A percentile compares a stretch with the other conserved stretches of the same genome.
Conservation (phyloP, 2,888 invertebrate species). For the Caenorhabditis sp. region DNA sequence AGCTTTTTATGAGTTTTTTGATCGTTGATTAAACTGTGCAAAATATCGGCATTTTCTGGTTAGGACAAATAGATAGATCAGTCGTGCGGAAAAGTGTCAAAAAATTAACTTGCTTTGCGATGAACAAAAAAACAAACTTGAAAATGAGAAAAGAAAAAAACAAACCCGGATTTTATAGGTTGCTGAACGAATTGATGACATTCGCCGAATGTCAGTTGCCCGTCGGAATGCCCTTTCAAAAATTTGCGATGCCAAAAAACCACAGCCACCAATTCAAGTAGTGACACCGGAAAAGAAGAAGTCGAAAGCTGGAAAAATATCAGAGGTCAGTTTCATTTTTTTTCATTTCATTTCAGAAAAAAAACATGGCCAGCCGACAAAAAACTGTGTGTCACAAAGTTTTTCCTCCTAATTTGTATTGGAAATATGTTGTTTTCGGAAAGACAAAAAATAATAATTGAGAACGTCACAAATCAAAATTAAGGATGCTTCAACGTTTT, state of each 20-base stretch:
- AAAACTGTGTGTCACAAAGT: not conserved
- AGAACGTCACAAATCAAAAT: not conserved
- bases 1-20: not conserved
- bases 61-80: not conserved
- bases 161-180: constrained; percentile 76
- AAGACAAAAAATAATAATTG: not conserved
- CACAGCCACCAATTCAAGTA: constrained; percentile 54
- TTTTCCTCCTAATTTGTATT: not conserved
- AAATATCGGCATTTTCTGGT: not conserved
- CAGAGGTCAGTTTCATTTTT: constrained; percentile 17
- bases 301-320: constrained; percentile 26
- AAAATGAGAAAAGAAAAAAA: not conserved
- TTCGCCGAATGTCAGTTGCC: constrained; percentile 84
- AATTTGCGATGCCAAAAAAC: constrained; percentile 20
- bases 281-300: constrained; percentile 67
- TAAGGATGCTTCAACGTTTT: not conserved
- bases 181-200: constrained; percentile 90
- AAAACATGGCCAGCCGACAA: not conserved
- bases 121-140: not conserved
- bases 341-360: not conserved
- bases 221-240: constrained; percentile 50
- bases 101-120: not conserved
- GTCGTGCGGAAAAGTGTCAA: not conserved
- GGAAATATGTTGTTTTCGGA: not conserved
- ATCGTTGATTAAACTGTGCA: not conserved